Evolutionary conservation across 2,888 invertebrate genomes (phyloP).

Genomic region (Theretra japonica): DNA sequence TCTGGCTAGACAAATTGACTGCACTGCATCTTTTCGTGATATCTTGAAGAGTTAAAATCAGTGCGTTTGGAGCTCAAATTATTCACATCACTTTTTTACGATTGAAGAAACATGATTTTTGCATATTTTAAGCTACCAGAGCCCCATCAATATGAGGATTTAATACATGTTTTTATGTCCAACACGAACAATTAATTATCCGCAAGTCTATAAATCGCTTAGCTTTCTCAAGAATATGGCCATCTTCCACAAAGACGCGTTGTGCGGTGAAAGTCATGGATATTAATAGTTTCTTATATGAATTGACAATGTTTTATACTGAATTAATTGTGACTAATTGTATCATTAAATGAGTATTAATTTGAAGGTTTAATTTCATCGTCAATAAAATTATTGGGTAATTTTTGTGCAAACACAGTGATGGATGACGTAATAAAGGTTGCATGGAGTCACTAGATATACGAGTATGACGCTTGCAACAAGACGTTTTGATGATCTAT

Average conservation of each 20-base stretch:
- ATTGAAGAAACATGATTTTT: slow-evolving; percentile 9
- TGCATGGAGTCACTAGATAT: no score
- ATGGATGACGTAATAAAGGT: no score
- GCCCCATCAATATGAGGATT: neutral
- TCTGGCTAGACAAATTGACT: no score
- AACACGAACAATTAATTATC: slow-evolving; percentile 21
- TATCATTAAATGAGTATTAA: neutral
- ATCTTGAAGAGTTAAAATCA: no score
- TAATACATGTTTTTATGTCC: slow-evolving; percentile 13
- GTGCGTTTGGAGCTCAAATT: no score
- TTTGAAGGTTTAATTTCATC: neutral
- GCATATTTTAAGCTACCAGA: slow-evolving; percentile 20
- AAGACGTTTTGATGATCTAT: no score
- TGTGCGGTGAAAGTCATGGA: slow-evolving; percentile 1
- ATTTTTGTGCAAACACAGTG: no score
- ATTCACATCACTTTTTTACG: neutral
- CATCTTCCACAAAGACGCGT: slow-evolving; percentile 8
- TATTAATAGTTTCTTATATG: slow-evolving; percentile 11
- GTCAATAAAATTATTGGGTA: no score
- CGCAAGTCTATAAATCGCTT: slow-evolving; percentile 13
- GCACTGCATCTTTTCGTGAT: no score
- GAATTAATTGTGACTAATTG: neutral
- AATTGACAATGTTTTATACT: slow-evolving; percentile 1
- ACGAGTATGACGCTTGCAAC: no score
- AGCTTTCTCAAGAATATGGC: slow-evolving; percentile 22